Percentiles rank a stretch among this genome's conserved stretches.
phyloP scores from a whole-genome alignment of 1,140 invertebrate species.

The Conopomorpha cramerella region DNA sequence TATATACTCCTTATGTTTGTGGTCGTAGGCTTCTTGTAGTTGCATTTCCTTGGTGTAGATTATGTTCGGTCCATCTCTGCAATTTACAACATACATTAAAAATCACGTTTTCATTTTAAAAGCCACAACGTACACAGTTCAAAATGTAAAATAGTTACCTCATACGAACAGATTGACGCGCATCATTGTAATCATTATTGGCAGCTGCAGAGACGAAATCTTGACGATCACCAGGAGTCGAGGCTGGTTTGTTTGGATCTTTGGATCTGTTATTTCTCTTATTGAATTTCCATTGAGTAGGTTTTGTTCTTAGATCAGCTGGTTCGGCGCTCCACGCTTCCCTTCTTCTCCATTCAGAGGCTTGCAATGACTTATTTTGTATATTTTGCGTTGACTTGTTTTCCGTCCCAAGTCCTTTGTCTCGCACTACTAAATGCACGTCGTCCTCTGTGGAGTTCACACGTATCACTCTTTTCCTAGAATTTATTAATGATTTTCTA shows the following conservation, averaged over 20 bases:
- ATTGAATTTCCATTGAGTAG: slow-evolving; percentile 75
- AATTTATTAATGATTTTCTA: slow-evolving; percentile 61
- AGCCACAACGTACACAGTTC: slow-evolving; percentile 1
- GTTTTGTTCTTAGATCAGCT: slow-evolving; percentile 65
- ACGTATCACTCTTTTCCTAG: slow-evolving; percentile 73
- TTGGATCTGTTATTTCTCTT: slow-evolving; percentile 63
- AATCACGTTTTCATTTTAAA: slow-evolving; percentile 1
- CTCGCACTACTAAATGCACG: slow-evolving; percentile 68
- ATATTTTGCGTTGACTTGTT: slow-evolving; percentile 70
- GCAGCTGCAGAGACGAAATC: slow-evolving; percentile 49
- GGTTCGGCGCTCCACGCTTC: slow-evolving; percentile 80
- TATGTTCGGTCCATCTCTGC: slow-evolving; percentile 55
- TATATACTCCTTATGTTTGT: slow-evolving; percentile 65
- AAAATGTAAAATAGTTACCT: slow-evolving; percentile 23
- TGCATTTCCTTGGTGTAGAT: slow-evolving; percentile 64
- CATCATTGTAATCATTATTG: slow-evolving; percentile 51
- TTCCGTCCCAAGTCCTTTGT: slow-evolving; percentile 67
- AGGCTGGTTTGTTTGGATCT: slow-evolving; percentile 43
- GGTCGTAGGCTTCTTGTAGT: slow-evolving; percentile 46
- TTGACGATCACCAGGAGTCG: slow-evolving; percentile 44
- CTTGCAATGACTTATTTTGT: slow-evolving; percentile 66
- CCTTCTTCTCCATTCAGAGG: slow-evolving; percentile 71
- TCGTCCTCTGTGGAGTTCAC: slow-evolving; percentile 75
- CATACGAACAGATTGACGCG: slow-evolving; percentile 41
- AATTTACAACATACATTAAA: slow-evolving; percentile 12